These are phyloP conservation scores for Andrena minutula DNA, from an alignment of 2,888 invertebrate species.

Conservation along the genomic window DNA sequence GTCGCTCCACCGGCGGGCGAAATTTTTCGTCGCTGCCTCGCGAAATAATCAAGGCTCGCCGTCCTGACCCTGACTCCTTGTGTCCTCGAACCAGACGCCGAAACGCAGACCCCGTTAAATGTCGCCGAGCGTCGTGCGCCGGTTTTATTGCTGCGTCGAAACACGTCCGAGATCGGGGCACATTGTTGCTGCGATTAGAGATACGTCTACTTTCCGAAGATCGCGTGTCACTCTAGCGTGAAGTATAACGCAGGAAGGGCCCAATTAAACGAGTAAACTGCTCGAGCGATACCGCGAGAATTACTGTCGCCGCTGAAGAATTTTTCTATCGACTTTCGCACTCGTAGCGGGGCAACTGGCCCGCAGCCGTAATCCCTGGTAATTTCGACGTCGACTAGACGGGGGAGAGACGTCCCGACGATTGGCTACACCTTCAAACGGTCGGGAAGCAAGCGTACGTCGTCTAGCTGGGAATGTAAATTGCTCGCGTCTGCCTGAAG, in stretches of 20 bases:
- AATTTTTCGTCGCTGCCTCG: constrained; percentile 67
- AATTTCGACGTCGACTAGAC: constrained; percentile 69
- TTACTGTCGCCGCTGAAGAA: background rate
- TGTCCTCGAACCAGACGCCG: constrained; percentile 13
- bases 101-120: constrained; percentile 42
- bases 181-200: constrained; percentile 18
- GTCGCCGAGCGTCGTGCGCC: background rate
- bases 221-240: background rate
- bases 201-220: constrained; percentile 2
- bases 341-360: constrained; percentile 23
- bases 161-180: background rate
- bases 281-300: constrained; percentile 12
- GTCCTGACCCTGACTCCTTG: constrained; percentile 45
- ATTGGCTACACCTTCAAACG: constrained; percentile 69
- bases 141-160: constrained; percentile 7
- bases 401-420: constrained; percentile 65
- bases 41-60: constrained; percentile 61
- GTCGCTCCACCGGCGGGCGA: constrained; percentile 57
- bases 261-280: background rate
- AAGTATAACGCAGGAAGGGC: too few species aligned
- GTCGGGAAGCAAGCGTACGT: constrained; percentile 57
- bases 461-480: constrained; percentile 80
- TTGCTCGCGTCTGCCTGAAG: constrained; percentile 79
- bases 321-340: constrained; percentile 23
- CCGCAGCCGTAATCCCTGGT: constrained; percentile 68